Conservation (phyloP, 2,888 invertebrate species). For the Mesorhabditis spiculigera region DNA sequence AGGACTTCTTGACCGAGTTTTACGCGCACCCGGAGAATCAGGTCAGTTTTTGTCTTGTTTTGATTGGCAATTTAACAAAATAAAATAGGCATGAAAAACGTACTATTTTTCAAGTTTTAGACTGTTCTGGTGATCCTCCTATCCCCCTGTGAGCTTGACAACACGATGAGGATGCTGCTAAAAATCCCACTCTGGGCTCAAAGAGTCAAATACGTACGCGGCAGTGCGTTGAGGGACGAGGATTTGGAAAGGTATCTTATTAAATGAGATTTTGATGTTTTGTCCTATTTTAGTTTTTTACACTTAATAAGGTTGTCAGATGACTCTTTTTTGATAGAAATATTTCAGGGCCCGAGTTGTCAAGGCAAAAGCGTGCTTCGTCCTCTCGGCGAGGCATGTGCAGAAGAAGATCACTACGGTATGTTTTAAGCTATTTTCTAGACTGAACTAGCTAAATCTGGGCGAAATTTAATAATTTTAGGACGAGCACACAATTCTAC, state of each 20-base stretch:
- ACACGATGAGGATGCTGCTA: conserved; percentile 94
- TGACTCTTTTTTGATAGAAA: too few species aligned
- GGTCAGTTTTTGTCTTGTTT: too few species aligned
- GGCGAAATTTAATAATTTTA: too few species aligned
- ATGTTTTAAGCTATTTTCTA: too few species aligned
- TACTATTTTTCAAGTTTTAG: conserved; percentile 67
- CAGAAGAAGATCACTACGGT: conserved; percentile 42
- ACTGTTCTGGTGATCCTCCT: conserved; percentile 91
- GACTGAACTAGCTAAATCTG: too few species aligned
- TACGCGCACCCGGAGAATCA: conserved; percentile 89
- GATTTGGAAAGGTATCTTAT: conserved; percentile 71
- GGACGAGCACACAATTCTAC: conserved; percentile 74
- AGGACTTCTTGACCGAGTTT: conserved; percentile 98
- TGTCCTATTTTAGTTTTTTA: too few species aligned
- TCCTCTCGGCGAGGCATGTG: conserved; percentile 77
- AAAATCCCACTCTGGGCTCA: conserved; percentile 94
- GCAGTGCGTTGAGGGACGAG: conserved; percentile 75
- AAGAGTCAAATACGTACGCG: conserved; percentile 82
- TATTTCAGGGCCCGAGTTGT: conserved; percentile 87
- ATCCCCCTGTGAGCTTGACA: conserved; percentile 94
- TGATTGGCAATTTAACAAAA: too few species aligned
- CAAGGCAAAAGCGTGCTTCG: conserved; percentile 94
- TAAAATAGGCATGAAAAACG: too few species aligned
- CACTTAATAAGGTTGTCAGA: too few species aligned
- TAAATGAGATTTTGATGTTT: too few species aligned